A percentile compares a stretch with the other conserved stretches of the same genome.
Evolutionary conservation across 2,113 vertebrate species (phyloP).

Genomic region (Callipepla squamata): DNA sequence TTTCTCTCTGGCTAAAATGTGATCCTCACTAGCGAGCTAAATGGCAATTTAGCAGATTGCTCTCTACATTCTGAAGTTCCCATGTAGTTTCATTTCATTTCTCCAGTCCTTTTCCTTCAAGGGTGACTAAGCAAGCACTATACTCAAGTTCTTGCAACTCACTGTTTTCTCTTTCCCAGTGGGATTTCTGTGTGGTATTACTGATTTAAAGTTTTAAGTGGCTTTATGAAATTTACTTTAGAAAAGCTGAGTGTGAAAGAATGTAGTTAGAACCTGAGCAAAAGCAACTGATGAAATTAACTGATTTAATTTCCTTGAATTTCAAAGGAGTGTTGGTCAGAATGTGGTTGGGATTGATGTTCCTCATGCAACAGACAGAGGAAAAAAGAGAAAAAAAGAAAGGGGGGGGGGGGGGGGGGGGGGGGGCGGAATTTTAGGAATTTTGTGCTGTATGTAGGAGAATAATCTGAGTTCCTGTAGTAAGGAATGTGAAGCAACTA

Average conservation of each 20-base stretch:
- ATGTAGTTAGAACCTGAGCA: conserved; percentile 27
- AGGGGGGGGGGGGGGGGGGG: fast-evolving
- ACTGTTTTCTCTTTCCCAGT: not conserved
- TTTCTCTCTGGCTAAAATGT: not conserved
- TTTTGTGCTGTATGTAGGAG: not conserved
- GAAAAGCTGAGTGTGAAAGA: not conserved
- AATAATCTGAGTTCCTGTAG: not conserved
- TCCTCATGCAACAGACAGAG: not conserved
- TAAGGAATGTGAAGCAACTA: not conserved
- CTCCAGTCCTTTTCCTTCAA: not conserved
- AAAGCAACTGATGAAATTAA: conserved; percentile 24
- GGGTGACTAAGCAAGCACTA: not conserved
- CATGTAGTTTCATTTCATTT: not conserved
- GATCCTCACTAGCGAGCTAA: not conserved
- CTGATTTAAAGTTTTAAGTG: not conserved
- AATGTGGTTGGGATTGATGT: not conserved
- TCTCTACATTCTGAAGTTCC: not conserved
- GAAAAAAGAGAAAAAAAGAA: not conserved
- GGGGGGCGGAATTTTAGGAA: not conserved
- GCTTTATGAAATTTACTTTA: not conserved
- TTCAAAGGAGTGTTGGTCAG: not conserved
- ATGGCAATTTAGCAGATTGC: not conserved
- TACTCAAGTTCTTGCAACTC: not conserved
- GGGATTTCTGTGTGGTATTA: not conserved
- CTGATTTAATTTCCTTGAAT: not conserved